phyloP scores from a whole-genome alignment of 2,113 vertebrate species.

The Sakesphorus luctuosus region DNA sequence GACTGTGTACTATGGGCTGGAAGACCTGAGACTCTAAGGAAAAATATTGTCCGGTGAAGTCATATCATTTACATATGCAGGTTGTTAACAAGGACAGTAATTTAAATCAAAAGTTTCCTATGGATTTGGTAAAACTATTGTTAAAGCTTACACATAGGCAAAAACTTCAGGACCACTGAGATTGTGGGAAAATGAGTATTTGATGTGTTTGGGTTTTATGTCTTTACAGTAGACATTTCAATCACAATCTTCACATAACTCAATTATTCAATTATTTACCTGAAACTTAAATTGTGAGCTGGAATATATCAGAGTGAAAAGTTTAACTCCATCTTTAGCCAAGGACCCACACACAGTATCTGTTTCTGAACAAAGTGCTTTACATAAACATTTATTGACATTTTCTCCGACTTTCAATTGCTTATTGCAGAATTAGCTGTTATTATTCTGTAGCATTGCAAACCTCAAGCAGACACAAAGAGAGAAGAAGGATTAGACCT shows the following conservation, averaged over 20 bases:
- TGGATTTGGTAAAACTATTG: background rate
- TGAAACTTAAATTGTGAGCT: background rate
- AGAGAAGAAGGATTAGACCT: background rate
- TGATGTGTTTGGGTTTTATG: background rate
- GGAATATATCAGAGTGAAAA: background rate
- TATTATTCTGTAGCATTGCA: background rate
- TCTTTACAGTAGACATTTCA: background rate
- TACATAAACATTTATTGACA: background rate
- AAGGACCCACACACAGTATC: background rate
- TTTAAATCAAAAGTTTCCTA: background rate
- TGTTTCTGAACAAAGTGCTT: background rate
- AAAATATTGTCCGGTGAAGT: background rate
- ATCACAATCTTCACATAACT: background rate
- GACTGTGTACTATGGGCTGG: fast-evolving
- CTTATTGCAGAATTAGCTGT: background rate
- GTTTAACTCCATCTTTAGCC: background rate
- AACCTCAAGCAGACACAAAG: background rate
- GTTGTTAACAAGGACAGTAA: background rate
- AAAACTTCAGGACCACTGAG: background rate
- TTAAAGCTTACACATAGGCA: background rate
- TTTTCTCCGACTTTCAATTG: background rate
- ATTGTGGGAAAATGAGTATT: background rate
- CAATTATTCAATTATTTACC: background rate
- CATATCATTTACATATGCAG: background rate
- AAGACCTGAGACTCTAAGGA: background rate